Conservation (phyloP, 2,888 invertebrate genomes). For the Rhogogaster chlorosoma region DNA sequence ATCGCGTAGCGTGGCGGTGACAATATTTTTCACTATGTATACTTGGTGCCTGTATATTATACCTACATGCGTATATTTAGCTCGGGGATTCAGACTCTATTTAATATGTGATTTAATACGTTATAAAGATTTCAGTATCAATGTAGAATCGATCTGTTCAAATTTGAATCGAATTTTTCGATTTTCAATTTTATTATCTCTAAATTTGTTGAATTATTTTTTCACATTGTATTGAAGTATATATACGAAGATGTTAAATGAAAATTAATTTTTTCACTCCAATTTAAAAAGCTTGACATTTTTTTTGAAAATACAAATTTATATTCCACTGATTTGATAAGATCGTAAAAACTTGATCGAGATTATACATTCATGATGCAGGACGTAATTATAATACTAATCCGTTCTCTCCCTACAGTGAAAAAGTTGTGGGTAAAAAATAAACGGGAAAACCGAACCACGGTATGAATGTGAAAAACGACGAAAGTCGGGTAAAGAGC, state of each 20-base stretch:
- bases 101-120: not conserved
- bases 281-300: too few species aligned
- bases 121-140: too few species aligned
- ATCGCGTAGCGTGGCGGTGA: not conserved
- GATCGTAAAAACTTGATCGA: not conserved
- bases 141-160: too few species aligned
- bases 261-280: too few species aligned
- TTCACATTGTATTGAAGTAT: too few species aligned
- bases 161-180: too few species aligned
- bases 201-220: too few species aligned
- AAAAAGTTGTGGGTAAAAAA: not conserved
- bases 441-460: not conserved
- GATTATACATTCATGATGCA: not conserved
- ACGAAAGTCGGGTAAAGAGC: not conserved
- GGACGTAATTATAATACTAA: not conserved
- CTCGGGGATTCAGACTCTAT: not conserved
- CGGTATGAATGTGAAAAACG: not conserved
- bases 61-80: not conserved
- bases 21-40: not conserved
- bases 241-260: too few species aligned
- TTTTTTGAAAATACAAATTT: too few species aligned
- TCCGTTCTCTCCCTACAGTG: not conserved
- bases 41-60: too few species aligned
- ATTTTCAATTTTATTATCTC: too few species aligned
- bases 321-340: too few species aligned